Evolutionary conservation across 2,113 vertebrate genomes (phyloP), one percentile per base, ranked within the genome.

Genomic region (Emberiza fucata): DNA sequence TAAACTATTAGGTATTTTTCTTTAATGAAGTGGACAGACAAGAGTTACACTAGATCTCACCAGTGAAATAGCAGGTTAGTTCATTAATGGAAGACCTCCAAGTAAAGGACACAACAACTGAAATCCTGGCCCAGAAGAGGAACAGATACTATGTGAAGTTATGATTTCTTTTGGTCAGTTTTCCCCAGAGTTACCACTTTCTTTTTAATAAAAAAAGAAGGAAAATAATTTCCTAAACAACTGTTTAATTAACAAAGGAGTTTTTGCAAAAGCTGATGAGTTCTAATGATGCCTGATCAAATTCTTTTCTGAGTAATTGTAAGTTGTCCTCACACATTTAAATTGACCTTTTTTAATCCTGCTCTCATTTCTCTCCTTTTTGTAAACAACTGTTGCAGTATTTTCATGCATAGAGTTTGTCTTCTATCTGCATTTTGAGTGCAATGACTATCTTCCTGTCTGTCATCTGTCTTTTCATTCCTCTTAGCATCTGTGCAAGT

Each of bases 221-320:
- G 14, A 69, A 90, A 75, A 54, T 22, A 60, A 37, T 7, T 57
- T 86, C 20, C n/a, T 77, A 50, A 88, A 45, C 12, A 77, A 16
- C 1, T 57, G 2, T 50, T 37, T 77, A 44, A 65, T 45, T 86
- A 50, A 16, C 1, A 1, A 42, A 39, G 1, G 4, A 61, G 3
- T 35, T 86, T 60, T 51, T 72, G 6, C 35, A 66, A 63, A 69
- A 92, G 13, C 33, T 90, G 56, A 61, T 11, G 48, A 79, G 44
- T 51, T 25, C 27, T 28, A 85, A 71, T 4, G 11, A 37, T 2
- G 4, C 20, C 3, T 39, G 13, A 69, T 65, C 40, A 82, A n/a
- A 81, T 78, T 95, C 1, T 35, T 85, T 68, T 68, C 72, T 51
- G 29, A 63, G 21, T 76, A 85, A 63, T 33, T 80, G 33, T 76